Evolutionary conservation across 1,140 invertebrate species (phyloP), one percentile per base, ranked within the genome.

Genomic region (Zophobas atratus): DNA sequence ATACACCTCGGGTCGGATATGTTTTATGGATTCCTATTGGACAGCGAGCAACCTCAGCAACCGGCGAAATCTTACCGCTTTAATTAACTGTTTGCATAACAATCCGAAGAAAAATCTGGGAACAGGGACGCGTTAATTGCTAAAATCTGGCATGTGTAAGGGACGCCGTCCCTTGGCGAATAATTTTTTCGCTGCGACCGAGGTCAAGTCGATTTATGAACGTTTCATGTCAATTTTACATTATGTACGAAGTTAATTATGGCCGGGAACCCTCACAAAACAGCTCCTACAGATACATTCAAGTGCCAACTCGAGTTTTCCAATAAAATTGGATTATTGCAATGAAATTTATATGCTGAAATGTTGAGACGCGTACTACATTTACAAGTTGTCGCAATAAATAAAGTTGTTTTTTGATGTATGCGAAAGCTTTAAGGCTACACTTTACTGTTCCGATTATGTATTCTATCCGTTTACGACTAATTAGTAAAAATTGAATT

Each of bases 11-110:
- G 60, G 60, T 3, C 32, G 60, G 60, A 43, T 41, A 67, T 67
- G 38, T 67, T 67, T 36, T 60, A 60, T 67, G 39, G 60, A 67
- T 67, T 67, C 60, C 60, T 67, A 43, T 43, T 41, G 60, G 60
- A n/a, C n/a, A 51, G 20, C 49, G 49, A 46, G 43, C 43, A 46
- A 46, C 49, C 4, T 51, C n/a, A 51, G 4, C 49, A 2, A 51
- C 39, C 38, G 38, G 33, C 38, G 20, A 67, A 67, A 8, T 41
- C 39, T 32, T 43, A 46, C 60, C 20, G n/a, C 60, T 32, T 43
- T 67, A 67, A 67, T 67, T 67, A 67, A 41, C 39, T 43, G 60
- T 67, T 67, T 67, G 60, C 60, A 67, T 67, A 67, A 67, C 60
- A 43, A 67, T 67, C 38, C 60, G 6, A 43, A 67, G 38, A 67